Evolutionary conservation across 2,888 invertebrate genomes (phyloP).

Genomic region (Drosophila meridionalis): DNA sequence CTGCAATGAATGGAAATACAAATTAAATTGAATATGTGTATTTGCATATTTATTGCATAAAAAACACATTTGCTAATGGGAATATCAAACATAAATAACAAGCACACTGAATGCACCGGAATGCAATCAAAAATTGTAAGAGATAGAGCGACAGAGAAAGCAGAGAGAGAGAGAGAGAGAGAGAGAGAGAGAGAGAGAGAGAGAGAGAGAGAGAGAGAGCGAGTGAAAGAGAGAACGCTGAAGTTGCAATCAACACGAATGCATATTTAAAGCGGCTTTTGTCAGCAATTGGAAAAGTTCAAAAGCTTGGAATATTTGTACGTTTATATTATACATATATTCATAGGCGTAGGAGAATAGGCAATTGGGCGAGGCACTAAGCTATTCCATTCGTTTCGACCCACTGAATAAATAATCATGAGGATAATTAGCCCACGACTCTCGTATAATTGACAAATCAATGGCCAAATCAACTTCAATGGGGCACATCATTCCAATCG

Average conservation of each 20-base stretch:
- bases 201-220: not conserved
- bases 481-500: constrained; percentile 1
- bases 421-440: constrained; percentile 22
- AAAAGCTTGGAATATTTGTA: constrained; percentile 2
- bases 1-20: constrained; percentile 7
- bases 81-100: constrained; percentile 27
- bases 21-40: constrained; percentile 43
- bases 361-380: not conserved
- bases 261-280: constrained; percentile 43
- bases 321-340: not conserved
- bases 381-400: constrained; percentile 7
- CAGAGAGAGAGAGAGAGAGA: not conserved
- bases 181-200: not conserved
- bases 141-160: not conserved
- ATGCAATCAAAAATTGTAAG: constrained; percentile 9
- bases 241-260: constrained; percentile 29
- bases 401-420: constrained; percentile 44
- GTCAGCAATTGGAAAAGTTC: constrained; percentile 26
- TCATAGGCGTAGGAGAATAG: not conserved
- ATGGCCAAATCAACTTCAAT: constrained; percentile 19
- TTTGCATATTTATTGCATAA: constrained; percentile 57
- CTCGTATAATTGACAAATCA: constrained; percentile 34
- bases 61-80: constrained; percentile 32
- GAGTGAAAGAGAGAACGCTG: not conserved
- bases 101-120: constrained; percentile 12